Evolutionary conservation across 2,113 vertebrate species (phyloP).

Genomic region (Perca fluviatilis): DNA sequence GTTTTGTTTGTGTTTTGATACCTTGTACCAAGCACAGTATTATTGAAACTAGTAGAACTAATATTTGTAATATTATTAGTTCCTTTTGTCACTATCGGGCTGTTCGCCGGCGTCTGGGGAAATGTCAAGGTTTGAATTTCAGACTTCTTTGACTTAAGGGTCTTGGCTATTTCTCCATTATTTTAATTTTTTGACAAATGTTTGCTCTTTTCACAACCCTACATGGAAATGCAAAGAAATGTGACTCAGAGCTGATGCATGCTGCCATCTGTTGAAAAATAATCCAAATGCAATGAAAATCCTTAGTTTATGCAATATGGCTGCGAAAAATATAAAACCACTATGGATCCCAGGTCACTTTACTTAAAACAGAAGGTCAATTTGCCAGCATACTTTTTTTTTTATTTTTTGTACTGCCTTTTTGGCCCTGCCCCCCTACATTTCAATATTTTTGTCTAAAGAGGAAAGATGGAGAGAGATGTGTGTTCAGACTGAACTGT

Average conservation of each 20-base stretch:
- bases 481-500: slow-evolving; percentile 97
- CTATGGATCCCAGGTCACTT: slow-evolving; percentile 48
- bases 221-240: slow-evolving; percentile 25
- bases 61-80: slow-evolving; percentile 46
- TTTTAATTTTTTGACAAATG: not conserved
- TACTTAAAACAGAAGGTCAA: slow-evolving; percentile 29
- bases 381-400: not conserved
- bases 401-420: not conserved
- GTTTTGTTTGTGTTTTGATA: slow-evolving; percentile 76
- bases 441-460: slow-evolving; percentile 69
- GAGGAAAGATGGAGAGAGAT: slow-evolving; percentile 80
- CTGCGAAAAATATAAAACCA: not conserved
- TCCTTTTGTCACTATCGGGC: slow-evolving; percentile 32
- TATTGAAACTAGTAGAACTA: slow-evolving; percentile 62
- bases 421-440: slow-evolving; percentile 34
- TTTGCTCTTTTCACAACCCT: slow-evolving; percentile 20
- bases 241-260: slow-evolving; percentile 26
- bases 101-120: not conserved
- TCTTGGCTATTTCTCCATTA: not conserved
- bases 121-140: slow-evolving; percentile 2
- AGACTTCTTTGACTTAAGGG: slow-evolving; percentile 10
- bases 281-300: slow-evolving; percentile 15
- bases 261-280: slow-evolving; percentile 23
- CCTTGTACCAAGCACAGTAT: slow-evolving; percentile 86
- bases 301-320: slow-evolving; percentile 17